Percentiles rank a stretch among this genome's conserved stretches.
Evolutionary conservation across 2,888 invertebrate genomes (phyloP).

Genomic region (Tillus elongatus): DNA sequence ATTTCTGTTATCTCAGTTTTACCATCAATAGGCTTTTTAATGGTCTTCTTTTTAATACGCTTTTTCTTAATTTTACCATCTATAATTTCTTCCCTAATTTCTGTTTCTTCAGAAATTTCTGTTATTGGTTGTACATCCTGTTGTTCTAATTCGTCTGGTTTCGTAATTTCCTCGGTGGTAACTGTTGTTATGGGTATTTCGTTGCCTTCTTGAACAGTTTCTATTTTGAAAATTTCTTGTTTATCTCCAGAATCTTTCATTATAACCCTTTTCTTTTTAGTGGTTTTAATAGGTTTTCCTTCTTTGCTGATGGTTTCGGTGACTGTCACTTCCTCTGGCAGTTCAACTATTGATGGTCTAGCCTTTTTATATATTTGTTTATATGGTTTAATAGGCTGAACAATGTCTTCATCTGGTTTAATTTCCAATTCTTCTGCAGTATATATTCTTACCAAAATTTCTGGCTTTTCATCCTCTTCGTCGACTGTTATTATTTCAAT

Average conservation of each 20-base stretch:
- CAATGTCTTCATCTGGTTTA: conserved; percentile 25
- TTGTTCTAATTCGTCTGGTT: conserved; percentile 13
- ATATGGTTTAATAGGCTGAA: conserved; percentile 28
- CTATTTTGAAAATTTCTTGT: conserved; percentile 21
- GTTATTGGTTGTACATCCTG: conserved; percentile 6
- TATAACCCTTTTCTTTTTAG: conserved; percentile 18
- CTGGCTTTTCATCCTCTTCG: conserved; percentile 35
- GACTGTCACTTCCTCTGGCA: conserved; percentile 35
- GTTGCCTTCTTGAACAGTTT: conserved; percentile 21
- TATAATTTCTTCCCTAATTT: conserved; percentile 20
- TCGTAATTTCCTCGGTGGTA: conserved; percentile 17
- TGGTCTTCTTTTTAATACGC: conserved; percentile 22
- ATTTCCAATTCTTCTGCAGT: conserved; percentile 27
- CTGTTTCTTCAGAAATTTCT: conserved; percentile 14
- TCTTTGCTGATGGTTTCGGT: conserved; percentile 17
- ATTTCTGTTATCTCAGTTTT: conserved; percentile 44
- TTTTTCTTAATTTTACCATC: conserved; percentile 23
- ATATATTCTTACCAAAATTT: conserved; percentile 35
- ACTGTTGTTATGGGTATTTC: no score
- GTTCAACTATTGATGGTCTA: conserved; percentile 27
- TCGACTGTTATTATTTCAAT: conserved; percentile 45
- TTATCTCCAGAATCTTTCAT: conserved; percentile 20
- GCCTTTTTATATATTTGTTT: conserved; percentile 18
- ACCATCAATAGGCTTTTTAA: conserved; percentile 34
- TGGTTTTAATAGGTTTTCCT: conserved; percentile 17